A percentile compares a stretch with the other conserved stretches of the same genome.
phyloP scores from a whole-genome alignment of 2,888 invertebrate genomes.

The Euplexia lucipara region DNA sequence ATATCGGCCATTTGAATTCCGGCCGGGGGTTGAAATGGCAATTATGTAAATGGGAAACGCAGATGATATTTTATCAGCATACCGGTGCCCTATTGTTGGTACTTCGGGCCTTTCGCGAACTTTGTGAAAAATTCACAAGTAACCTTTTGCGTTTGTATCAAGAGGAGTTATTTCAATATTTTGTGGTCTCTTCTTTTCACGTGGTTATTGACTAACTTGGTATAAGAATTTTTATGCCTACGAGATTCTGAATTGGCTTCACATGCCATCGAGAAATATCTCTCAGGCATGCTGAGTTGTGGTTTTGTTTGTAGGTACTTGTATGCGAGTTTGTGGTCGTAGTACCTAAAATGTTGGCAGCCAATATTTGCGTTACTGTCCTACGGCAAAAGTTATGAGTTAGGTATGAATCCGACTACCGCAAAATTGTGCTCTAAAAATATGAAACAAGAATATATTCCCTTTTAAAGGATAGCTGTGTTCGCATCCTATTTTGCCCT shows the following conservation, averaged over 20 bases:
- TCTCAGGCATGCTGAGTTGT: too few species aligned
- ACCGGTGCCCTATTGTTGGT: conserved; percentile 33
- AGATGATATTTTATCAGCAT: conserved; percentile 61
- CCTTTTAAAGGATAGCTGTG: too few species aligned
- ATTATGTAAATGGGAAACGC: conserved; percentile 58
- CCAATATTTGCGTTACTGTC: not conserved
- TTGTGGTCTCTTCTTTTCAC: too few species aligned
- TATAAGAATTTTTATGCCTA: too few species aligned
- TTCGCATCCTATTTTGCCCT: too few species aligned
- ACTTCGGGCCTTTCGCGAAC: conserved; percentile 25
- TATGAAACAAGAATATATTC: too few species aligned
- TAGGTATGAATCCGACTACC: too few species aligned
- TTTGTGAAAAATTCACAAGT: conserved; percentile 18
- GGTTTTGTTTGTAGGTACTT: conserved; percentile 4
- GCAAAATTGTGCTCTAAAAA: too few species aligned
- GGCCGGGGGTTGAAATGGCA: conserved; percentile 46
- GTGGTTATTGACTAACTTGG: too few species aligned
- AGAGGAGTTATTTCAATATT: conserved; percentile 22
- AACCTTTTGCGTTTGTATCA: conserved; percentile 13
- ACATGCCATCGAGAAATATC: too few species aligned
- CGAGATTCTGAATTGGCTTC: too few species aligned
- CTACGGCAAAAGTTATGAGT: not conserved
- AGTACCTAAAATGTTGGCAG: conserved; percentile 12
- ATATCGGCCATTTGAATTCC: conserved; percentile 59
- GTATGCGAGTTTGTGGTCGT: conserved; percentile 5